A percentile compares a stretch with the other conserved stretches of the same genome.
These are phyloP conservation scores for Gorsachius magnificus DNA, from an alignment of 2,797 vertebrate genomes.

Conservation along the genomic window DNA sequence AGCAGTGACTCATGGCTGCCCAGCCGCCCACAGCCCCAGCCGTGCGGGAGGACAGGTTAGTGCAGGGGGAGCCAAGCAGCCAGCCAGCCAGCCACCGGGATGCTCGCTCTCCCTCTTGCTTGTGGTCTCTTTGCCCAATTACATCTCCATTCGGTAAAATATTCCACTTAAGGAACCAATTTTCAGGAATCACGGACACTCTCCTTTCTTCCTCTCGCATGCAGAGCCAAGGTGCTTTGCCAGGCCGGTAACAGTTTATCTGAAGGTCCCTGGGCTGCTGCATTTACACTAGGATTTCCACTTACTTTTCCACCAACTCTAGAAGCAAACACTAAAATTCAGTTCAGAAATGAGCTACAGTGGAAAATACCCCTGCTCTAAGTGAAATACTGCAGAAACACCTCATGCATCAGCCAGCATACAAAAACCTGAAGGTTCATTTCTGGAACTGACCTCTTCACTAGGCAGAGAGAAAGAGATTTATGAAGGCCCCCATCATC, in stretches of 20 bases:
- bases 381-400: neutral
- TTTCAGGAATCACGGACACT: neutral
- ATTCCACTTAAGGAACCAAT: neutral
- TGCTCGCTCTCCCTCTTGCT: neutral
- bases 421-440: neutral
- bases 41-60: neutral
- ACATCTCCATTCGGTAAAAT: neutral
- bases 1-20: neutral
- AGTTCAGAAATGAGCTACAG: neutral
- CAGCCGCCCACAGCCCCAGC: neutral
- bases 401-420: neutral
- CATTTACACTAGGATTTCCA: slow-evolving; percentile 36
- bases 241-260: neutral
- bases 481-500: neutral
- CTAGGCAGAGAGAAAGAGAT: neutral
- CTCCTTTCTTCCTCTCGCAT: neutral
- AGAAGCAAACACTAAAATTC: neutral
- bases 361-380: neutral
- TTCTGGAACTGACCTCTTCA: neutral
- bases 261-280: neutral
- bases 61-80: neutral
- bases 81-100: neutral
- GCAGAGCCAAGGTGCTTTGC: neutral
- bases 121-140: neutral
- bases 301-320: neutral